A percentile compares a stretch with the other conserved stretches of the same genome.
Evolutionary conservation across 2,888 invertebrate genomes (phyloP).

Genomic region (Aricia artaxerxes): DNA sequence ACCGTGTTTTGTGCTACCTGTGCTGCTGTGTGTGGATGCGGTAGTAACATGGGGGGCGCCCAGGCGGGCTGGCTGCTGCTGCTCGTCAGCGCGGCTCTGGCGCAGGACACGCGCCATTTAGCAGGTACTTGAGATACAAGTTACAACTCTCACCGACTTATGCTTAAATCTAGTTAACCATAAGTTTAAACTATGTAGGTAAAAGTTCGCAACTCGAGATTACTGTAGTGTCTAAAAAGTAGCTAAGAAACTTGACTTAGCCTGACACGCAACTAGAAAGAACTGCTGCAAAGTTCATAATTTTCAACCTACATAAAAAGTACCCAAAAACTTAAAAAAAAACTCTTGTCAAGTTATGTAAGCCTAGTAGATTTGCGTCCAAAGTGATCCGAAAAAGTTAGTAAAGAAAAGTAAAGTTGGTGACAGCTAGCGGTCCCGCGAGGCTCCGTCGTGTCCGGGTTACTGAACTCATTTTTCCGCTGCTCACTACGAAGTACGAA

Average conservation of each 20-base stretch:
- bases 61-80: slow-evolving; percentile 68
- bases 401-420: background rate
- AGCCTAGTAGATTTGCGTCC: background rate
- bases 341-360: background rate
- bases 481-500: background rate
- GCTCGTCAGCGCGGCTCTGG: slow-evolving; percentile 58
- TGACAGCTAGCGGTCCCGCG: slow-evolving; percentile 30
- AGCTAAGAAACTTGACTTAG: no score
- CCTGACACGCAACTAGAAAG: background rate
- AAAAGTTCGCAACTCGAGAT: background rate
- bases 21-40: slow-evolving; percentile 68
- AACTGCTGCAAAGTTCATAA: background rate
- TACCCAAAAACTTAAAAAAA: background rate
- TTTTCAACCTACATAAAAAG: background rate
- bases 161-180: background rate
- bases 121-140: slow-evolving; percentile 51
- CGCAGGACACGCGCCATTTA: slow-evolving; percentile 72
- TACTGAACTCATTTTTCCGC: slow-evolving; percentile 31
- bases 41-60: slow-evolving; percentile 73
- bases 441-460: slow-evolving; percentile 12
- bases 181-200: no score
- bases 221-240: background rate
- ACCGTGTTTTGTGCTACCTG: slow-evolving; percentile 46
- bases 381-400: background rate
- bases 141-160: background rate